Percentiles rank a stretch among this genome's conserved stretches.
Conservation (phyloP, 2,113 vertebrate genomes). For the Zosterops lateralis region DNA sequence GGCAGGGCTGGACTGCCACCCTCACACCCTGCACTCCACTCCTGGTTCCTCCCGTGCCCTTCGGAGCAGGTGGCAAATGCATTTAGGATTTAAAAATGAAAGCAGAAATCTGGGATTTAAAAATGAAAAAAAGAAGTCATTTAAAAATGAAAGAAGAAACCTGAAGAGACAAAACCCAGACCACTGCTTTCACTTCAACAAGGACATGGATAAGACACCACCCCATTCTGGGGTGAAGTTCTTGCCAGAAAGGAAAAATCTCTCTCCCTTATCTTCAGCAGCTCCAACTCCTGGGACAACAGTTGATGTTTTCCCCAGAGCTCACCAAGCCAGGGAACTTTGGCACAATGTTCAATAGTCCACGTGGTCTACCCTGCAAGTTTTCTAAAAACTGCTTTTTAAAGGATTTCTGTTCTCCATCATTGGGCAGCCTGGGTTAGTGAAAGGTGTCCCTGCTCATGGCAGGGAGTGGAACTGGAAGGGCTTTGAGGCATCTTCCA, state of each 20-base stretch:
- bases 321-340: neutral
- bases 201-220: accelerated
- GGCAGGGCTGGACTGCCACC: accelerated
- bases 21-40: neutral
- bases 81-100: neutral
- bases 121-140: no score
- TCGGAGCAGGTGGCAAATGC: accelerated
- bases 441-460: neutral
- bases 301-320: neutral
- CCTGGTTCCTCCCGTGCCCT: accelerated
- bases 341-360: accelerated
- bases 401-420: neutral
- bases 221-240: accelerated
- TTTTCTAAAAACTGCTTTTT: neutral
- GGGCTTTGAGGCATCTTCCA: neutral
- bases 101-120: no score
- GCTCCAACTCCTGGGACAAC: accelerated
- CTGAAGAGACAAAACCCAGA: neutral
- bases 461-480: no score
- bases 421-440: neutral
- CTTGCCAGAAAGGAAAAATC: neutral
- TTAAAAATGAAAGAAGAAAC: neutral
- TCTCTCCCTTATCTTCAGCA: neutral
- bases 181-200: neutral
- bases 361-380: accelerated